A percentile compares a stretch with the other conserved stretches of the same genome.
Evolutionary conservation across 2,797 vertebrate genomes (phyloP).

Genomic region (Catamblyrhynchus diadema): DNA sequence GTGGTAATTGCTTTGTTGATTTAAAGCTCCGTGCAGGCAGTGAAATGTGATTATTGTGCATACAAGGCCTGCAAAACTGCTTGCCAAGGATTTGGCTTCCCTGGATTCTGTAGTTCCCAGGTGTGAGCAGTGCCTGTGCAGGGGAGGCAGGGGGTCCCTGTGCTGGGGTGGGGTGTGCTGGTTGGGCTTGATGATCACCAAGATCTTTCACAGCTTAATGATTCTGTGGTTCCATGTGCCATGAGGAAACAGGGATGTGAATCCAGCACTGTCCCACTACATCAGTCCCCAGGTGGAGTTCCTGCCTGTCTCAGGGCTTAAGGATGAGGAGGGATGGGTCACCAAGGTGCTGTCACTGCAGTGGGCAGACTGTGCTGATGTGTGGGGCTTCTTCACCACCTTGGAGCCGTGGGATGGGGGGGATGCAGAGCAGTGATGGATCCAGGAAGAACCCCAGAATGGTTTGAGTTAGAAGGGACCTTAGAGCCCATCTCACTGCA

Average conservation of each 20-base stretch:
- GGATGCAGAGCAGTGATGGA: accelerated
- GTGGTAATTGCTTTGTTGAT: constrained; percentile 77
- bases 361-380: accelerated
- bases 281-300: not conserved
- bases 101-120: not conserved
- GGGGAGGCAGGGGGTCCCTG: not conserved
- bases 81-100: constrained; percentile 56
- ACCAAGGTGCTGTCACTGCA: accelerated
- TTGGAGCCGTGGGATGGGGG: accelerated
- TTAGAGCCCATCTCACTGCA: accelerated
- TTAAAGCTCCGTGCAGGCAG: constrained; percentile 48
- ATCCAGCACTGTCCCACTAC: not conserved
- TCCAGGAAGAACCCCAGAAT: not conserved
- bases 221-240: accelerated
- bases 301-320: not conserved
- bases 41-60: constrained; percentile 66
- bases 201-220: accelerated
- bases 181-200: not conserved
- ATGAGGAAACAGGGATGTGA: accelerated
- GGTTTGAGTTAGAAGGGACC: not conserved
- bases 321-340: not conserved
- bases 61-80: constrained; percentile 45
- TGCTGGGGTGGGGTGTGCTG: not conserved
- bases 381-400: not conserved
- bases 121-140: not conserved